These are phyloP conservation scores for Gymnocephalus cernua DNA, from an alignment of 2,113 vertebrate genomes.

Conservation along the genomic window DNA sequence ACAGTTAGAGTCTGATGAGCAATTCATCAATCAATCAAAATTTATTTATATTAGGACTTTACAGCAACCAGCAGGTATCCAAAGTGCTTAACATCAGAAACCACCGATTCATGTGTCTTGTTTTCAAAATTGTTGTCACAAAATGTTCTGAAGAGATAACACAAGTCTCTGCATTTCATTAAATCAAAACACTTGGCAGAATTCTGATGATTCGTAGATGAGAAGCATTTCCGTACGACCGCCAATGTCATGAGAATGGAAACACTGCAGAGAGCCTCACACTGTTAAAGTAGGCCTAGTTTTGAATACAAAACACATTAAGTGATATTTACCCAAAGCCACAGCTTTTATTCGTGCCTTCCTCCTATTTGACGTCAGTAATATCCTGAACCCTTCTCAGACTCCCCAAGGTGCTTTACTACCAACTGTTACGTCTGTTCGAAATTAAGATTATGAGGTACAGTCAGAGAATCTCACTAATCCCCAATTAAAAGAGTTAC, in stretches of 20 bases:
- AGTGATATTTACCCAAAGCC: conserved; percentile 45
- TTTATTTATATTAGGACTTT: too few relatives aligned
- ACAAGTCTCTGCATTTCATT: conserved; percentile 47
- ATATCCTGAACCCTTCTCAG: conserved; percentile 66
- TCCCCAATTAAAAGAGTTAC: conserved; percentile 71
- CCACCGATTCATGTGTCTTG: conserved; percentile 38
- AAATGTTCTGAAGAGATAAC: conserved; percentile 61
- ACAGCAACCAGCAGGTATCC: too few relatives aligned
- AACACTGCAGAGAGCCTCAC: conserved; percentile 69
- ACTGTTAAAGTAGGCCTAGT: conserved; percentile 53
- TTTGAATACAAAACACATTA: conserved; percentile 48
- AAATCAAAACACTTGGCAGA: conserved; percentile 50
- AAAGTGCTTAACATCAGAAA: too few relatives aligned
- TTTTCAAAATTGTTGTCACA: conserved; percentile 62
- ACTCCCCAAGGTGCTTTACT: conserved; percentile 64
- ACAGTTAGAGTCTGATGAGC: conserved; percentile 78
- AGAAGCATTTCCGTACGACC: conserved; percentile 66
- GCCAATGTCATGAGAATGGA: conserved; percentile 61
- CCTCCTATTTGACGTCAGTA: conserved; percentile 28
- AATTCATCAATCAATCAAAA: too few relatives aligned
- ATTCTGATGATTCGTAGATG: conserved; percentile 59
- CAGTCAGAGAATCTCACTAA: conserved; percentile 71
- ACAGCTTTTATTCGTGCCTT: conserved; percentile 39
- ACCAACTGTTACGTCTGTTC: conserved; percentile 75
- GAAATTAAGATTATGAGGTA: conserved; percentile 73